Conservation (phyloP, 2,888 invertebrate species). For the Drosophila monieri region DNA sequence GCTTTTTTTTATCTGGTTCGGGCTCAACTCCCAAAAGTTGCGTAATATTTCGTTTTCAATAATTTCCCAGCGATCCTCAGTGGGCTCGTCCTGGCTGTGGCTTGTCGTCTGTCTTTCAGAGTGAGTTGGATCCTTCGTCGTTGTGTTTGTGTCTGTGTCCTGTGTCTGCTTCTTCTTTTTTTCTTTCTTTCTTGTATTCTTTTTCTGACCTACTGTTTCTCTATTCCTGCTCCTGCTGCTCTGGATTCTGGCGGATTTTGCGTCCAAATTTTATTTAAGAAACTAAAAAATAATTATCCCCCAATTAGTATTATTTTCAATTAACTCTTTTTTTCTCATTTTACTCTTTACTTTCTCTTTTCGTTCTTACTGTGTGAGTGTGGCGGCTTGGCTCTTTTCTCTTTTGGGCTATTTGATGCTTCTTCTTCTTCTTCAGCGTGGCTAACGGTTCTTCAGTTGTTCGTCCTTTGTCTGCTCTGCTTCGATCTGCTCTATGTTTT, state of each 20-base stretch:
- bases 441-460: conserved; percentile 33
- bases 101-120: conserved; percentile 26
- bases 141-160: conserved; percentile 16
- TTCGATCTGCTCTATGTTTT: conserved; percentile 11
- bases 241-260: conserved; percentile 54
- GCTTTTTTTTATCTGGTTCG: conserved; percentile 1
- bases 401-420: conserved; percentile 55
- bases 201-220: conserved; percentile 7
- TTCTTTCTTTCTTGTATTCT: not conserved
- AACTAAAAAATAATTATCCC: conserved; percentile 56
- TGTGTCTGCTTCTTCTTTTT: conserved; percentile 14
- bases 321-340: conserved; percentile 10
- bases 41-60: conserved; percentile 4
- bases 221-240: conserved; percentile 32
- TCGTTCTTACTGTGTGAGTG: conserved; percentile 45
- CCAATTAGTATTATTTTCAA: conserved; percentile 45
- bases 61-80: conserved; percentile 25
- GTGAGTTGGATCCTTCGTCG: conserved; percentile 33
- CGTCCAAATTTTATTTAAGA: conserved; percentile 55
- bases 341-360: conserved; percentile 12
- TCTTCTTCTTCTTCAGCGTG: conserved; percentile 23
- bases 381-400: conserved; percentile 33
- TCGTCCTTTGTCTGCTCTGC: conserved; percentile 10
- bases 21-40: not conserved
- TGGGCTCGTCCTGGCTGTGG: conserved; percentile 3